Base-by-base conservation (phyloP, 1,140 invertebrate species). In the Drosophila insularis region DNA sequence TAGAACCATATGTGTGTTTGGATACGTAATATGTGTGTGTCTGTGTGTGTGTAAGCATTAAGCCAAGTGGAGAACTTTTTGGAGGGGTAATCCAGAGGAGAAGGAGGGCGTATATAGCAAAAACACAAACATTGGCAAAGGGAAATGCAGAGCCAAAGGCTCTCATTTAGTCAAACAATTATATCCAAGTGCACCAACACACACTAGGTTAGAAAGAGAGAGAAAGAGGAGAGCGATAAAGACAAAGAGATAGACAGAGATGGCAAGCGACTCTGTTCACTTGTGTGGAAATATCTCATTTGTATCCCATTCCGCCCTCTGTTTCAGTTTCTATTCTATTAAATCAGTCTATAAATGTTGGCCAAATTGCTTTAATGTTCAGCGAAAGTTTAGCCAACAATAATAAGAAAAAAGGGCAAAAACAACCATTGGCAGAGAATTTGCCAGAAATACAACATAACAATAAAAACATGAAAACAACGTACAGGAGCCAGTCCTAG, bases 211-310 rank as follows among this genome's bases (percentile, higher is more conserved):
- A 43, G n/a, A 7, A n/a, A 43, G 40, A 43, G 13, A 43, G 1
- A 43, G 40, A n/a, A 5, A 14, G 13, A 43, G 4, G 4, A n/a
- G 27, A 27, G 27, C 23, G 2, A 23, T 23, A 23, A 4, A 23
- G 23, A 23, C 23, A 23, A 23, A 43, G 40, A 17, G 6, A 43
- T n/a, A 21, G 17, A 50, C 8, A 8, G 17, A 21, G 17, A 50
- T 21, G 10, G 10, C 17, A 11, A 21, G 43, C 43, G 63, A 62
- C 79, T 21, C 72, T 87, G 82, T 54, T 76, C 82, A 86, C 69
- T 86, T 82, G 72, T 82, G 82, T 86, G 82, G 82, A 86, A 86
- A 86, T 86, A 82, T 86, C 82, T 87, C 82, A 86, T 86, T 87
- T 87, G 75, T 68, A 68, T 72, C 56, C 21, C 54, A 54, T 27